These are phyloP conservation scores for Micronycteris hirsuta DNA, from an alignment of 2,113 vertebrate species.

Conservation along the genomic window DNA sequence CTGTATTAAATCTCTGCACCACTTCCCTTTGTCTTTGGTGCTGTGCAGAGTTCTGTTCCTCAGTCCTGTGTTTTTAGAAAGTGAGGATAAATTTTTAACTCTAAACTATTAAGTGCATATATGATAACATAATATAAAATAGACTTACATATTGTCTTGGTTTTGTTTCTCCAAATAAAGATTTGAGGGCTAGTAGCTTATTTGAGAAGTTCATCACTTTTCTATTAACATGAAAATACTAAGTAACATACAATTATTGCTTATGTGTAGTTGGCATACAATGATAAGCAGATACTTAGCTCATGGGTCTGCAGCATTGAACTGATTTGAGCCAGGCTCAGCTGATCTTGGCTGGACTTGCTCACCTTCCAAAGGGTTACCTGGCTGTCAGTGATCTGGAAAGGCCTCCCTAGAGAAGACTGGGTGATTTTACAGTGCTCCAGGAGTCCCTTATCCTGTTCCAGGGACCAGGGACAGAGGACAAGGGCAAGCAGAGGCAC, in stretches of 20 bases:
- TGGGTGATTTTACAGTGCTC: neutral
- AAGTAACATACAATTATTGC: neutral
- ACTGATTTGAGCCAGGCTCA: neutral
- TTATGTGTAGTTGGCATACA: neutral
- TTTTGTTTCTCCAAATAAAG: neutral
- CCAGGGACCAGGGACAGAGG: neutral
- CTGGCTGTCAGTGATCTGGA: neutral
- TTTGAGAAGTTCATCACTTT: neutral
- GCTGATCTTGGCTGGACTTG: neutral
- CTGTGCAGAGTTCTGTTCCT: neutral
- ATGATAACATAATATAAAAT: neutral
- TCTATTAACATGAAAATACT: neutral
- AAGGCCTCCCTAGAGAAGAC: neutral
- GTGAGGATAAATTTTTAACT: neutral
- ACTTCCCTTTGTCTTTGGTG: neutral
- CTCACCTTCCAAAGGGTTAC: neutral
- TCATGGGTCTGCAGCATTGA: neutral
- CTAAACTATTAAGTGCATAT: neutral
- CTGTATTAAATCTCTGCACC: neutral
- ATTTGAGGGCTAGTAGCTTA: neutral
- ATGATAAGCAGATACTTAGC: neutral
- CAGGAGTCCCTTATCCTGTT: neutral
- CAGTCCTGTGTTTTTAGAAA: neutral
- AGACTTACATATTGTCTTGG: neutral
- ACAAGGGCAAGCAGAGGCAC: neutral